Conservation (phyloP, 2,797 vertebrate genomes). For the Propithecus deckenii region DNA sequence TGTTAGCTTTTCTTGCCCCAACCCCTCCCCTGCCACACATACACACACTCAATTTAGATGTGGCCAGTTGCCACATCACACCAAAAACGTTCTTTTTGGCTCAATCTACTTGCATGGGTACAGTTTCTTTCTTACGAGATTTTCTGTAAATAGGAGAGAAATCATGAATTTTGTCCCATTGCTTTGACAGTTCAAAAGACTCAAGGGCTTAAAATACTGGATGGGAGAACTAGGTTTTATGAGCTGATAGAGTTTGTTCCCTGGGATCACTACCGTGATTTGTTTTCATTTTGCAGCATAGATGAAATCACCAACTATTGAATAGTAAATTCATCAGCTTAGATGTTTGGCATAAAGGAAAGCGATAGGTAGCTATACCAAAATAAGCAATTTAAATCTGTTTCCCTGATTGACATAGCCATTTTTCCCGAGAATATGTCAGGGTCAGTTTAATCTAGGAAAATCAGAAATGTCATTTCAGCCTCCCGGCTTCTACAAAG, state of each 20-base stretch:
- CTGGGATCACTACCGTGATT: constrained; percentile 9
- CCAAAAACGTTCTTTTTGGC: neutral
- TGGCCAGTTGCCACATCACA: neutral
- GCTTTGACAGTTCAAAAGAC: neutral
- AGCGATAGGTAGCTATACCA: constrained; percentile 24
- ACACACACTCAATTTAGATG: neutral
- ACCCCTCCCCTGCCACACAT: fast-evolving
- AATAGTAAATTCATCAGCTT: constrained; percentile 49
- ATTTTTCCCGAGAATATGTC: constrained; percentile 21
- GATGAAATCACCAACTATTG: constrained; percentile 9
- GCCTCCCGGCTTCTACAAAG: neutral
- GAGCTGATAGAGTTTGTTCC: neutral
- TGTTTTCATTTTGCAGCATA: constrained; percentile 12
- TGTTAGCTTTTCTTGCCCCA: neutral
- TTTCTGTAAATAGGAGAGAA: neutral
- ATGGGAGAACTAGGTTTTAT: neutral
- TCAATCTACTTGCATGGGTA: neutral
- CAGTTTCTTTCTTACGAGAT: neutral
- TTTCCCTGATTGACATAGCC: constrained; percentile 47
- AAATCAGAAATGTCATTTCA: constrained; percentile 55
- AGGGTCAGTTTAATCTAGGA: constrained; percentile 39
- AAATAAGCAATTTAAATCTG: constrained; percentile 59
- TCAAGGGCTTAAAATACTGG: neutral
- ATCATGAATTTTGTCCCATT: neutral
- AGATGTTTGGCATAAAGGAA: neutral